Evolutionary conservation across 2,888 invertebrate species (phyloP), one percentile per base, ranked within the genome.

Genomic region (Nymphalis urticae): DNA sequence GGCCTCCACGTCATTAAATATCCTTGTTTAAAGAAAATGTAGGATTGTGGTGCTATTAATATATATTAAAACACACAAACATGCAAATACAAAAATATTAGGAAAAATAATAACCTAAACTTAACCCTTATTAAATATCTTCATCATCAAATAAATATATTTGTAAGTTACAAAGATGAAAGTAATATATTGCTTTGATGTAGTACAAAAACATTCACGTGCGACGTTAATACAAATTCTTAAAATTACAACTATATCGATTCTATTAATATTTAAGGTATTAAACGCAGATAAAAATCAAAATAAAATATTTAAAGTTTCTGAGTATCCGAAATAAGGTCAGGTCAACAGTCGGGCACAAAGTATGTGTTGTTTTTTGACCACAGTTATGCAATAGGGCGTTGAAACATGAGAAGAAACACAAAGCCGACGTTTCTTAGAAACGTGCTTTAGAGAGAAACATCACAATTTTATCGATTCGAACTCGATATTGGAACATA

Each of bases 361-460:
- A 72, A 85, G 84, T 84, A 78, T 77, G 70, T 76, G 72, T 75
- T 76, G 85, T 86, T 84, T 71, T 75, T 76, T 77, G 79, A 83
- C 76, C 77, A 75, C 75, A 80, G 87, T 90, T 91, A 89, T 86
- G 89, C 85, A 91, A 91, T 80, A 82, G 81, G 81, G 82, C 81
- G 83, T 82, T 85, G 88, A 82, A 88, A 88, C 83, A 80, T 82
- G 84, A 88, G 84, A 80, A 82, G 75, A 75, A 71, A 75, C 75
- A 75, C 58, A 58, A 58, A 58, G 19, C 75, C 73, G 80, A 78
- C 80, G 76, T 82, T 91, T 92, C 92, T 79, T 53, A 89, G 91
- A 92, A 92, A 90, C 91, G 92, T 92, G 92, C 89, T 84, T 83
- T 77, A 79, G 82, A 87, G 85, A 90, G 88, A 90, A 92, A 92